Evolutionary conservation across 2,113 vertebrate species (phyloP), one percentile per base, ranked within the genome.

Genomic region (Astatoreochromis straeleni): DNA sequence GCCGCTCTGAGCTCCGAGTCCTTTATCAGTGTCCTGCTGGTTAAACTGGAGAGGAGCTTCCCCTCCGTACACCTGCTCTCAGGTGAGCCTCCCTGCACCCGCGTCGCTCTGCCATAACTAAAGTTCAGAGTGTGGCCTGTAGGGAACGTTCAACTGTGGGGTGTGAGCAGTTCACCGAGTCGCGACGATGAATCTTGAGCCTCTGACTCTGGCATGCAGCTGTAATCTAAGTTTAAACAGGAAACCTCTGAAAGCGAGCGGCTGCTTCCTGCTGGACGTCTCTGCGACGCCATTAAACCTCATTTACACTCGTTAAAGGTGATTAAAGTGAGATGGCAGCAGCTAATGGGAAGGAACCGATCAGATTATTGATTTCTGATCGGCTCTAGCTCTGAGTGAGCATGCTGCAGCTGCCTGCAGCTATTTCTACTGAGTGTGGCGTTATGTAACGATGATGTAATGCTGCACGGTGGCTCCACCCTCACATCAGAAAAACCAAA

Each of bases 41-140:
- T 96, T 68, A 99, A 99, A 92, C 97, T 99, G 95, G 97, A 97
- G 97, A 97, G 95, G 93, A 97, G 94, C 84, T 99, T 99, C 93
- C 95, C 92, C 55, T 97, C 97, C 0, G 98, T 99, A 1, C 97
- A 97, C 92, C 96, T 99, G 87, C 97, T 99, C 42, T 96, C 97
- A 97, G 98, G 98, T 99, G 91, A 93, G 96, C 81, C 57, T 14
- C 9, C 60, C 31, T 38, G 16, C 63, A 33, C 38, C 54, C 6
- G 3, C 7, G 2, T 49, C 16, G 9, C 42, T 75, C 42, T 47
- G 8, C 45, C 70, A 49, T 19, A 19, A 31, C 45, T 51, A 31
- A 78, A 47, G 33, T 65, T 65, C 11, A 65, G 33, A 65, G 33
- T 65, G 60, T 65, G 19, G 19, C 19, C 60, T 65, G 19, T 65